Evolutionary conservation across 1,140 invertebrate genomes (phyloP).

Genomic region (Eriosoma lanigerum): DNA sequence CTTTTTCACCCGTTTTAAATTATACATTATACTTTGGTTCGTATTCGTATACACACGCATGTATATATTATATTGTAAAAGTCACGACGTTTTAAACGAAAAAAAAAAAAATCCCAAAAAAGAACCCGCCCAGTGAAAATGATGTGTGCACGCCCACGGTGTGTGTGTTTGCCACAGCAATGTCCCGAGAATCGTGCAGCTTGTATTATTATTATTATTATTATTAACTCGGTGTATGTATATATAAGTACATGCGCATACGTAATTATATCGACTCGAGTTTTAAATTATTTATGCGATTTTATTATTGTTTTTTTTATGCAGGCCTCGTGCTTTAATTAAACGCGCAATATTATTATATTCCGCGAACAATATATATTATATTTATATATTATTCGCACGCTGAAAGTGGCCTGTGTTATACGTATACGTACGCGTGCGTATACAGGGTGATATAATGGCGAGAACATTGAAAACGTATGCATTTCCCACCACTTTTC

Average conservation of each 20-base stretch:
- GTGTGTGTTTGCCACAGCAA: no score
- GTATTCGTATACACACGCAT: background rate
- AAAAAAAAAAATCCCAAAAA: slow-evolving; percentile 12
- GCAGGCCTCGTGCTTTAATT: slow-evolving; percentile 33
- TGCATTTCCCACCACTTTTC: no score
- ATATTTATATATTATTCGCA: background rate
- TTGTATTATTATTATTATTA: background rate
- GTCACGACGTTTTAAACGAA: background rate
- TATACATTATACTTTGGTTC: background rate
- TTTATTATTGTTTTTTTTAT: slow-evolving; percentile 34
- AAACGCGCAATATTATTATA: background rate
- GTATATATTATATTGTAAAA: background rate
- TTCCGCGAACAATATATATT: background rate
- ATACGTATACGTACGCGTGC: background rate
- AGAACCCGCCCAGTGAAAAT: slow-evolving; percentile 18
- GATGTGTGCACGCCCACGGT: slow-evolving; percentile 34
- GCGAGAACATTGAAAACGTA: no score
- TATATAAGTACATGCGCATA: slow-evolving; percentile 39
- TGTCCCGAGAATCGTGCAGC: slow-evolving; percentile 12
- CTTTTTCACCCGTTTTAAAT: background rate
- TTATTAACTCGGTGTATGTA: background rate
- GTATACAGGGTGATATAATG: no score
- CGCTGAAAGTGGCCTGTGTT: background rate
- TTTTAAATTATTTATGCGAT: slow-evolving; percentile 36
- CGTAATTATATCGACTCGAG: slow-evolving; percentile 27